Evolutionary conservation across 2,888 invertebrate genomes (phyloP).

Genomic region (Shargacucullia verbasci): DNA sequence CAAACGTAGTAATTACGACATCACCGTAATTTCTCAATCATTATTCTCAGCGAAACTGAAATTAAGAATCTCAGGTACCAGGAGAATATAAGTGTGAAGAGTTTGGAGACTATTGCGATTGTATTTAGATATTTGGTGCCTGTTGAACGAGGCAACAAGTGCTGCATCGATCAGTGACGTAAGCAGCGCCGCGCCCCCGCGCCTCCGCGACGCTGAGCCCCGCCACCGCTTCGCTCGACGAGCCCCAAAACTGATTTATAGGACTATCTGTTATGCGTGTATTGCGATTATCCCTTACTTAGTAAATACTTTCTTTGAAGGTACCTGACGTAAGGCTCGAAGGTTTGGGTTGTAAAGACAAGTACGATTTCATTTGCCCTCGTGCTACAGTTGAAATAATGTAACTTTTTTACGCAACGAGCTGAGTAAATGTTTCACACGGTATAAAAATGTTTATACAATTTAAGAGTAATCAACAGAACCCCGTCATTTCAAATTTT

Average conservation of each 20-base stretch:
- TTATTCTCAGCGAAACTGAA: constrained; percentile 12
- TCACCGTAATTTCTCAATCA: constrained; percentile 1
- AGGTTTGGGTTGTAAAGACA: constrained; percentile 2
- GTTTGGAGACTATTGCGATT: constrained; percentile 55
- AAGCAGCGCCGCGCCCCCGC: constrained; percentile 63
- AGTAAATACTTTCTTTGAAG: constrained; percentile 23
- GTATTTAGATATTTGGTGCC: constrained; percentile 72
- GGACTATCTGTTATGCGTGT: constrained; percentile 59
- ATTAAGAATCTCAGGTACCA: constrained; percentile 48
- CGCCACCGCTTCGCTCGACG: constrained; percentile 55
- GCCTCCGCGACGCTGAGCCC: constrained; percentile 42
- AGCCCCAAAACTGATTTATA: constrained; percentile 71
- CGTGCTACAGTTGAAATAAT: constrained; percentile 16
- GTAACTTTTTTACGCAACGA: constrained; percentile 23
- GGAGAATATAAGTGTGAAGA: constrained; percentile 53
- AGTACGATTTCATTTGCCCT: constrained; percentile 6
- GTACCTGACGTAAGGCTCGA: constrained; percentile 3
- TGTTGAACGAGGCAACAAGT: constrained; percentile 87
- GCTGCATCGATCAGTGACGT: constrained; percentile 86
- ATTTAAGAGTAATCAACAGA: too few species aligned
- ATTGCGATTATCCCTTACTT: constrained; percentile 35
- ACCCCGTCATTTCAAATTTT: too few species aligned
- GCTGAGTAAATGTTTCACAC: background rate
- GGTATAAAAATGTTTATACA: background rate
- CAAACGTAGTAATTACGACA: background rate